Evolutionary conservation across 2,888 invertebrate genomes (phyloP).

Genomic region (Perithous albicinctus): DNA sequence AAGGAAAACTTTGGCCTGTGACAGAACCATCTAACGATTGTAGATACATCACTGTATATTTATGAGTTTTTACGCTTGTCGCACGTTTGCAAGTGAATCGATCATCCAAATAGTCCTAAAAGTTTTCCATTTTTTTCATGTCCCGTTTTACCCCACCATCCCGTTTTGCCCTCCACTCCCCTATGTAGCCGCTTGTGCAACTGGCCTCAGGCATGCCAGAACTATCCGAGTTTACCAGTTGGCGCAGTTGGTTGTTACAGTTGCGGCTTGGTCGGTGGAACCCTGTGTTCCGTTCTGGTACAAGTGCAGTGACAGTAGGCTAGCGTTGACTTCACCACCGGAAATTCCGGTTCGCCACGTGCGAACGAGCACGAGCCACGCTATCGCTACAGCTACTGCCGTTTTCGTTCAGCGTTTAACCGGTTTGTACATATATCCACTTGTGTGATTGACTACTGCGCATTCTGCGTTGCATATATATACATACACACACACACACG

Average conservation of each 20-base stretch:
- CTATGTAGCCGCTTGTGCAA: conserved; percentile 42
- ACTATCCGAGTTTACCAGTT: conserved; percentile 61
- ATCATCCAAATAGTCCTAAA: too few species aligned
- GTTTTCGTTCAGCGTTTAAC: conserved; percentile 36
- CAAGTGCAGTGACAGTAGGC: conserved; percentile 42
- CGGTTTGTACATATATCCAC: conserved; percentile 5
- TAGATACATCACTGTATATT: conserved; percentile 17
- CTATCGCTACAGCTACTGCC: conserved; percentile 10
- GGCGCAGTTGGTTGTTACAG: conserved; percentile 61
- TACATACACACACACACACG: too few species aligned
- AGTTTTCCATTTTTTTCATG: too few species aligned
- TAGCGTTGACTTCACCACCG: conserved; percentile 59
- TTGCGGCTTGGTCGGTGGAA: conserved; percentile 38
- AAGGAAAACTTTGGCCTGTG: too few species aligned
- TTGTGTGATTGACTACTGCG: conserved; percentile 40
- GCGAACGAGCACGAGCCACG: conserved; percentile 60
- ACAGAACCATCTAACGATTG: too few species aligned
- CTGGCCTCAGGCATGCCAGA: conserved; percentile 54
- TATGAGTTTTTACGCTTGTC: too few species aligned
- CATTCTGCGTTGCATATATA: too few species aligned
- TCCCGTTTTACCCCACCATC: too few species aligned
- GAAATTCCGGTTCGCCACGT: conserved; percentile 66
- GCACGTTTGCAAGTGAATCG: too few species aligned
- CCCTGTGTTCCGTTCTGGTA: conserved; percentile 42
- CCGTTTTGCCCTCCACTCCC: neutral